Evolutionary conservation across 2,113 vertebrate species (phyloP), one percentile per base, ranked within the genome.

Genomic region (Chionodraco myersi): DNA sequence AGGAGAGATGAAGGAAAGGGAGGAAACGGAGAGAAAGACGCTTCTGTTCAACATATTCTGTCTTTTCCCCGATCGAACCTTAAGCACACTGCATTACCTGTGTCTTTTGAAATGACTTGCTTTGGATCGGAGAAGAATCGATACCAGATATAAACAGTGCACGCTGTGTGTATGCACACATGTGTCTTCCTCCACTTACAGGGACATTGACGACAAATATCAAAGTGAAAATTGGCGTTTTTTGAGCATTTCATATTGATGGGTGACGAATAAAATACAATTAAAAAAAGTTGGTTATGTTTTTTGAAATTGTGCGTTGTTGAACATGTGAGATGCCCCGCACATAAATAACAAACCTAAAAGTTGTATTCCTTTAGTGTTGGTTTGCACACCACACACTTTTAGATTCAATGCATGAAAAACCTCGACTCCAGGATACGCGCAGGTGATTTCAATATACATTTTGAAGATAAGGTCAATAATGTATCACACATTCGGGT

Each of bases 1-100:
- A 75, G 71, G 48, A 47, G 51, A 66, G 67, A 79, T 68, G 72
- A 62, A 76, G 56, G 64, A 21, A 47, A 26, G 59, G 64, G 74
- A 73, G 59, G 47, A 11, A 3, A 6, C 9, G 1, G 10, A 57
- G 12, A 36, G 13, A 64, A 1, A 56, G 16, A 18, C 13, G 16
- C 18, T 26, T 65, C n/a, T 13, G 21, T 10, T 36, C 57, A 21
- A 58, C 18, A 18, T n/a, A 14, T 16, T 56, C 5, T 14, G 44
- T 58, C 56, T 15, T 53, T 15, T 13, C 10, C 8, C 8, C 5
- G 51, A 49, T 47, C 9, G 15, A 73, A 73, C 12, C 62, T 18
- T 2, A 12, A 49, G 67, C 4, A 21, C 11, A 12, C 54, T 14
- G 26, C 10, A 4, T 10, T 36, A 15, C 11, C 7, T 21, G 58